Evolutionary conservation across 1,140 invertebrate genomes (phyloP), one percentile per base, ranked within the genome.

Genomic region (Lucilia cuprina): DNA sequence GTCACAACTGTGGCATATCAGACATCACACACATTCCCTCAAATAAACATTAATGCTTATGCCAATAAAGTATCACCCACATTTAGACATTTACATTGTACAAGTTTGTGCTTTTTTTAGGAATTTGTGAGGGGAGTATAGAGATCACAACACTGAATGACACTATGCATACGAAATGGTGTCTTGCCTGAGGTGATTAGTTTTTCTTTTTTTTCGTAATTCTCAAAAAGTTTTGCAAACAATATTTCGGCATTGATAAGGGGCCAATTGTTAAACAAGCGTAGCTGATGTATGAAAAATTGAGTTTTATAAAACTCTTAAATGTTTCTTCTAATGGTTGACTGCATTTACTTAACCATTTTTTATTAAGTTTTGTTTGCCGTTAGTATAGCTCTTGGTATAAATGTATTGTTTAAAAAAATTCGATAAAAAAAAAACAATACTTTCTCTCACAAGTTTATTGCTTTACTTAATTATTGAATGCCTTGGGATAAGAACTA

Each of bases 391-490:
- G 65, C 41, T 41, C n/a, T n/a, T n/a, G n/a, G n/a, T n/a, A n/a
- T n/a, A n/a, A n/a, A n/a, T n/a, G 41, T 41, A 10, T 21, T 70
- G n/a, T 70, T 70, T 70, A 25, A 8, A 65, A 70, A 9, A 21
- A n/a, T 70, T 70, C 21, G 65, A 9, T 70, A 25, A 25, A 70
- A 70, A 12, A 70, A 7, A 2, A 25, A 21, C 21, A 21, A 9
- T 70, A 5, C 21, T 70, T 21, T 70, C 19, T 70, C 19, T 49
- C 25, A 19, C 19, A 12, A 80, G 77, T 80, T 80, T 50, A 80
- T 80, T 80, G 41, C 77, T 80, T 80, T 80, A 30, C 25, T 30
- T 30, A 80, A 80, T 80, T 80, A 80, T 80, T 80, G 47, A 34
- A 19, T 21, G 77, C 47, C 77, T 49, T 25, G 41, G 41, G 77